A percentile compares a stretch with the other conserved stretches of the same genome.
Conservation (phyloP, 2,113 vertebrate species). For the Illadopsis cleaveri region DNA sequence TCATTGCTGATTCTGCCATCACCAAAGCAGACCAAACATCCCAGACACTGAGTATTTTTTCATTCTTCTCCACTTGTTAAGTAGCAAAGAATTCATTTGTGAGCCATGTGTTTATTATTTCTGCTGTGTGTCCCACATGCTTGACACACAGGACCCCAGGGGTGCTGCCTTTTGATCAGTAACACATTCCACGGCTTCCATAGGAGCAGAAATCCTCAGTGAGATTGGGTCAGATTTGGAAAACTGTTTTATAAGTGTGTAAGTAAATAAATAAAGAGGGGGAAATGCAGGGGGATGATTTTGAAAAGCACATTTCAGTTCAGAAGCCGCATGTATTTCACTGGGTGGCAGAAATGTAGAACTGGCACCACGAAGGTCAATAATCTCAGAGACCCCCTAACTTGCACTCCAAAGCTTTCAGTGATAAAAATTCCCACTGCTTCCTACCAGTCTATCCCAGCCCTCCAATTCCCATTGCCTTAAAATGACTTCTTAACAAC, state of each 20-base stretch:
- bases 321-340: rapidly evolving
- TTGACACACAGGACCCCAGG: background rate
- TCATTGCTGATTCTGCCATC: background rate
- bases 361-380: background rate
- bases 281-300: background rate
- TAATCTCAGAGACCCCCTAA: background rate
- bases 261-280: background rate
- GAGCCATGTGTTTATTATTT: background rate
- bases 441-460: background rate
- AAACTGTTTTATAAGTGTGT: background rate
- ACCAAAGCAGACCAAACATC: background rate
- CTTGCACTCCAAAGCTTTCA: background rate
- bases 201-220: background rate
- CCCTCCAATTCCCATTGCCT: background rate
- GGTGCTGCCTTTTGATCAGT: background rate
- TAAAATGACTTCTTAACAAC: rapidly evolving
- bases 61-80: background rate
- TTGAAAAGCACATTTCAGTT: background rate
- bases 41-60: background rate
- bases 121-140: background rate
- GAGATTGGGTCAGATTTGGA: background rate
- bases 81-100: background rate
- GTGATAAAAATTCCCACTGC: background rate
- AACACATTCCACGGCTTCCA: background rate
- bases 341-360: background rate